Evolutionary conservation across 2,113 vertebrate genomes (phyloP), one percentile per base, ranked within the genome.

Genomic region (Passer montanus): DNA sequence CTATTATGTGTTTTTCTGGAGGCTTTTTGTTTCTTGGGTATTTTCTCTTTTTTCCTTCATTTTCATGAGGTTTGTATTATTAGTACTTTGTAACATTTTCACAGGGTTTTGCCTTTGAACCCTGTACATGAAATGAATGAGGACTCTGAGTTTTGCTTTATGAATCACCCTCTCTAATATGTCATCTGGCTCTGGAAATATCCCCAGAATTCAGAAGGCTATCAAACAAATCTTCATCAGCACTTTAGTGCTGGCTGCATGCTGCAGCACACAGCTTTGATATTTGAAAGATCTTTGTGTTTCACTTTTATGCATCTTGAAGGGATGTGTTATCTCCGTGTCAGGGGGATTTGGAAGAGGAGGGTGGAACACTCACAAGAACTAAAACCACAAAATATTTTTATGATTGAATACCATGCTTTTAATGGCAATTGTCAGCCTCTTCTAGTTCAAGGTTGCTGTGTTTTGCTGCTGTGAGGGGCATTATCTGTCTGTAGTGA

Each of bases 61-160:
- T 96, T 97, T 93, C 64, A 75, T 64, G 81, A 95, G 90, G 66
- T 96, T 94, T 96, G 49, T 89, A 58, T 91, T 97, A 96, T 93
- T 95, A 95, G 55, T 46, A 53, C 78, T 96, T 95, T 76, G 60
- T 84, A 90, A 90, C 60, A 55, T 86, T 97, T 96, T 94, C 73
- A 78, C 15, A n/a, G 80, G 68, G 31, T 27, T 68, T 94, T 94
- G 94, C 44, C 86, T 78, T 96, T 94, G 79, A 95, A 93, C n/a
- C 26, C 41, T 79, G 43, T n/a, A 46, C 53, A 92, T 35, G 44
- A 90, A 73, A 92, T 80, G 89, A 90, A 94, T 70, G 84, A 93
- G 84, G 74, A 79, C 60, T 23, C 35, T 59, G 37, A 33, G 5
- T 49, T 96, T 93, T 59, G 33, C 89, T 95, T 93, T 78, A 89